These are phyloP conservation scores for Crotophaga sulcirostris DNA, from an alignment of 2,113 vertebrate species.

Conservation along the genomic window DNA sequence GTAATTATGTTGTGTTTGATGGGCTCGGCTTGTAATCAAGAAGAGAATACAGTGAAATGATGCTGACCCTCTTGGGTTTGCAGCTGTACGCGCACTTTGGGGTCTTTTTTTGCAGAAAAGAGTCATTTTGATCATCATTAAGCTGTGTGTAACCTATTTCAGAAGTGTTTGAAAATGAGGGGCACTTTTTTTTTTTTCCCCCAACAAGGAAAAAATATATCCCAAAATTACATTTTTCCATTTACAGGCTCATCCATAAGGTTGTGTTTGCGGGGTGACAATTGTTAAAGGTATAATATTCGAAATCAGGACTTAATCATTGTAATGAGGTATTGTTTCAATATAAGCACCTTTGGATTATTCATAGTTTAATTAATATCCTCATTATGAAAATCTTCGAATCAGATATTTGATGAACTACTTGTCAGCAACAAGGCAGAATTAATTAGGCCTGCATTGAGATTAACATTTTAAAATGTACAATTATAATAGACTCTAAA, in stretches of 20 bases:
- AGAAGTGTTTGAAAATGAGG: conserved; percentile 85
- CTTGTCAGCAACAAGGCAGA: conserved; percentile 81
- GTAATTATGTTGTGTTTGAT: conserved; percentile 99
- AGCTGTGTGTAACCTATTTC: conserved; percentile 88
- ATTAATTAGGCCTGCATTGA: conserved; percentile 81
- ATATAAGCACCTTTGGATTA: conserved; percentile 85
- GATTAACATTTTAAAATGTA: conserved; percentile 79
- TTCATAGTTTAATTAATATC: conserved; percentile 86
- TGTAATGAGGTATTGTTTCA: conserved; percentile 87
- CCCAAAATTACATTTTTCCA: conserved; percentile 82
- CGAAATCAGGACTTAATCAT: conserved; percentile 83
- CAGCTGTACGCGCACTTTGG: conserved; percentile 94
- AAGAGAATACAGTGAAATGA: conserved; percentile 99
- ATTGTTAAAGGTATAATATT: conserved; percentile 80
- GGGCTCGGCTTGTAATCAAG: conserved; percentile 99
- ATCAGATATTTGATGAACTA: conserved; percentile 83
- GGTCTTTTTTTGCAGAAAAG: conserved; percentile 87
- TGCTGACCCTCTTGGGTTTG: conserved; percentile 99
- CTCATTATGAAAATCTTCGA: conserved; percentile 83
- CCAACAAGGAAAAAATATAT: conserved; percentile 71
- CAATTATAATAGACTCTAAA: conserved; percentile 75
- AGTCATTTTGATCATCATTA: conserved; percentile 88
- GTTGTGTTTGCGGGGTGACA: conserved; percentile 78
- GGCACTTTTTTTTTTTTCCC: conserved; percentile 61
- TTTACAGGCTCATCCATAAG: conserved; percentile 75